Percentiles rank a stretch among this genome's conserved stretches.
These are phyloP conservation scores for Diachasmimorpha longicaudata DNA, from an alignment of 1,140 invertebrate genomes.

Conservation along the genomic window DNA sequence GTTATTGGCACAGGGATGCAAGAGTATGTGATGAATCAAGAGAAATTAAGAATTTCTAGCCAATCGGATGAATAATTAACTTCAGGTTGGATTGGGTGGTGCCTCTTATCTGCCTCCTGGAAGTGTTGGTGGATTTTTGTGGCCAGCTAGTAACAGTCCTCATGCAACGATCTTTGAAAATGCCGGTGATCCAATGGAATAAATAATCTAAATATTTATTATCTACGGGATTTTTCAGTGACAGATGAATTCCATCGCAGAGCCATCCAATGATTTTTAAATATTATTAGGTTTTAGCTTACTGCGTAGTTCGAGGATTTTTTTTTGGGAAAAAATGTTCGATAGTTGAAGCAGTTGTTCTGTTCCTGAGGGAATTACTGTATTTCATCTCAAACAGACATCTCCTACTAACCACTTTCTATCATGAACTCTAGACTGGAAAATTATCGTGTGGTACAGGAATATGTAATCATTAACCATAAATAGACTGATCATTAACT, in stretches of 20 bases:
- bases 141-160: slow-evolving; percentile 51
- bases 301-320: neutral
- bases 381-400: neutral
- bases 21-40: neutral
- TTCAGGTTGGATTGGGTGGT: slow-evolving; percentile 50
- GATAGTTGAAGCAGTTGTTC: neutral
- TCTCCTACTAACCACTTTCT: neutral
- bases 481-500: neutral
- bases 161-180: slow-evolving; percentile 58
- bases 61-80: slow-evolving; percentile 1
- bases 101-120: slow-evolving; percentile 55
- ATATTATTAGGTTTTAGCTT: neutral
- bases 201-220: slow-evolving; percentile 19
- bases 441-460: neutral
- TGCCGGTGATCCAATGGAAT: slow-evolving; percentile 55
- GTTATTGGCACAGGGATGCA: neutral
- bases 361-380: neutral
- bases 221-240: neutral
- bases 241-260: neutral
- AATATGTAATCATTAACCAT: neutral
- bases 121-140: slow-evolving; percentile 53
- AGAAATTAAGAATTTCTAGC: neutral
- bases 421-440: neutral
- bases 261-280: slow-evolving; percentile 15
- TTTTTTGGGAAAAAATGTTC: neutral